These are phyloP conservation scores for Hemichromis elongatus DNA, from an alignment of 2,113 vertebrate genomes.

Conservation along the genomic window DNA sequence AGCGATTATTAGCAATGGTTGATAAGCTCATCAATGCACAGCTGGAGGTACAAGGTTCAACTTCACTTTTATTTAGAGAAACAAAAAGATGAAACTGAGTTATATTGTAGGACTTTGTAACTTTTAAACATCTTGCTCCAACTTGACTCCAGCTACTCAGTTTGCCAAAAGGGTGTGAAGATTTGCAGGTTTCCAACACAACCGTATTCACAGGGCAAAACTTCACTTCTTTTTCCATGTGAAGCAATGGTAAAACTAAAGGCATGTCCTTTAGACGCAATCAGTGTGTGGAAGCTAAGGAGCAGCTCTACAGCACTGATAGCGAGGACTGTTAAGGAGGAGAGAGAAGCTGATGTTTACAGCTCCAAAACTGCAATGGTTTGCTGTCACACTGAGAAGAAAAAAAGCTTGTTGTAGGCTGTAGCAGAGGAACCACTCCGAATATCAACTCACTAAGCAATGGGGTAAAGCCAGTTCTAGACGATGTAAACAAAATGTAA, in stretches of 20 bases:
- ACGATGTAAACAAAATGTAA: rapidly evolving
- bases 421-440: not conserved
- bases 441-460: not conserved
- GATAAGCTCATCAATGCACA: not conserved
- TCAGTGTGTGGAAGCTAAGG: not conserved
- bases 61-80: not conserved
- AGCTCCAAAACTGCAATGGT: not conserved
- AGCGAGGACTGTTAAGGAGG: not conserved
- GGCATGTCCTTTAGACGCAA: not conserved
- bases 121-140: not conserved
- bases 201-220: not conserved
- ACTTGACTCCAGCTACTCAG: not conserved
- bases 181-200: not conserved
- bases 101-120: not conserved
- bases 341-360: not conserved
- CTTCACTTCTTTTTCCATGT: not conserved
- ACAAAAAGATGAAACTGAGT: not conserved
- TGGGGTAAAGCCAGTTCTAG: not conserved
- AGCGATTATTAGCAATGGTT: not conserved
- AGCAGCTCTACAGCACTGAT: not conserved
- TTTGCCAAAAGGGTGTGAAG: not conserved
- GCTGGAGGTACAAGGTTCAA: not conserved
- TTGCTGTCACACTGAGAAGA: not conserved
- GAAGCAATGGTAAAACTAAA: not conserved
- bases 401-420: not conserved